Percentiles rank a stretch among this genome's conserved stretches.
These are phyloP conservation scores for Saccopteryx bilineata DNA, from an alignment of 2,113 vertebrate species.

Conservation along the genomic window DNA sequence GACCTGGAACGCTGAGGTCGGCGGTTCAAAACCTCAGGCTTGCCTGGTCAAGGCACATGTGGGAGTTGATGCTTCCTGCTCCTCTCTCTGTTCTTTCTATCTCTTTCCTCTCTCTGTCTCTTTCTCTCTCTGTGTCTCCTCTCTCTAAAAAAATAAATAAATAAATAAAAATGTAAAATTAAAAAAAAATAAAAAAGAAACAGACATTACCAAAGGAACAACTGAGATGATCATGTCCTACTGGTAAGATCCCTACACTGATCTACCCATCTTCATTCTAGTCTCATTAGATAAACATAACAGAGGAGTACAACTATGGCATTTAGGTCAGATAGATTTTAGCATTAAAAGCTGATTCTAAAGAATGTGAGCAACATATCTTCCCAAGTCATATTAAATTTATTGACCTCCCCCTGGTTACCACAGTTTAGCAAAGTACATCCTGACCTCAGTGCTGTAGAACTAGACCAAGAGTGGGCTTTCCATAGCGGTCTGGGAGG, in stretches of 20 bases:
- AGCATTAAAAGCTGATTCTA: slow-evolving; percentile 22
- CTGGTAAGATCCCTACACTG: not conserved
- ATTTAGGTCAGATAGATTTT: slow-evolving; percentile 13
- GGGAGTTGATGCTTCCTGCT: too few species aligned
- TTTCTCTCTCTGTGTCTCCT: too few species aligned
- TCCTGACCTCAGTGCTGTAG: not conserved
- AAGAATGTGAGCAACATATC: not conserved
- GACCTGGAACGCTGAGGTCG: too few species aligned
- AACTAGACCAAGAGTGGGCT: not conserved
- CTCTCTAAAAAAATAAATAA: too few species aligned
- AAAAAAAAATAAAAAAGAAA: too few species aligned
- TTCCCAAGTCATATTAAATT: not conserved
- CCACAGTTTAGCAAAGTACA: not conserved
- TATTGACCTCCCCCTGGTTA: not conserved
- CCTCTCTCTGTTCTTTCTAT: too few species aligned
- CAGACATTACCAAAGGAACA: not conserved
- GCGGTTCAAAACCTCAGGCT: too few species aligned
- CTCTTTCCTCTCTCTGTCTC: too few species aligned
- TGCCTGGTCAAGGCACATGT: too few species aligned
- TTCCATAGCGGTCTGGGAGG: not conserved
- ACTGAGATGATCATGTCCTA: not conserved
- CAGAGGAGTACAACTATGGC: not conserved
- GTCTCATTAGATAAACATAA: slow-evolving; percentile 5
- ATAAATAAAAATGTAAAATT: too few species aligned
- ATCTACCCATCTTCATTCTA: not conserved